Evolutionary conservation across 2,113 vertebrate species (phyloP).

Genomic region (Turnix velox): DNA sequence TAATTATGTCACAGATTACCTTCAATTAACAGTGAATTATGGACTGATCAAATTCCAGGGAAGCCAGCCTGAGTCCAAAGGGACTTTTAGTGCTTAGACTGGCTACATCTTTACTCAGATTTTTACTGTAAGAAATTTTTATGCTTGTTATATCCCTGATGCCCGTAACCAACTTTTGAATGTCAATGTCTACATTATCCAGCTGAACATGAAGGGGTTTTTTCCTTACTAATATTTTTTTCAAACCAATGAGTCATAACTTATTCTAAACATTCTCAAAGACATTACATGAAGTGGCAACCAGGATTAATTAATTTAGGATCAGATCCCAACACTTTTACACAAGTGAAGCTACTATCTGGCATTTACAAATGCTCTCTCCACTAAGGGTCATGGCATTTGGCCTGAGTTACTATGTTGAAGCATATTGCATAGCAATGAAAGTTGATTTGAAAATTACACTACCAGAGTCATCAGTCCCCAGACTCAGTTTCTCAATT

Average conservation of each 20-base stretch:
- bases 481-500: background rate
- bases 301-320: background rate
- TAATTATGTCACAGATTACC: background rate
- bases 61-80: background rate
- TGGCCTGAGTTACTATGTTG: background rate
- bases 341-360: background rate
- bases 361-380: background rate
- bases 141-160: rapidly evolving
- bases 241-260: background rate
- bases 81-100: background rate
- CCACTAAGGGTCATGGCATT: background rate
- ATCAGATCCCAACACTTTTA: background rate
- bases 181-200: background rate
- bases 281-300: background rate
- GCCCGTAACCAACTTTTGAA: background rate
- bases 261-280: background rate
- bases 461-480: background rate
- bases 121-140: background rate
- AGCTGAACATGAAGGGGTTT: background rate
- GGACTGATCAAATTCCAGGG: background rate
- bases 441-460: background rate
- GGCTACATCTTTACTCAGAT: background rate
- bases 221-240: background rate
- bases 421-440: background rate
- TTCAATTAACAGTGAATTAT: background rate